Conservation (phyloP, 2,113 vertebrate species). For the Manacus vitellinus region DNA sequence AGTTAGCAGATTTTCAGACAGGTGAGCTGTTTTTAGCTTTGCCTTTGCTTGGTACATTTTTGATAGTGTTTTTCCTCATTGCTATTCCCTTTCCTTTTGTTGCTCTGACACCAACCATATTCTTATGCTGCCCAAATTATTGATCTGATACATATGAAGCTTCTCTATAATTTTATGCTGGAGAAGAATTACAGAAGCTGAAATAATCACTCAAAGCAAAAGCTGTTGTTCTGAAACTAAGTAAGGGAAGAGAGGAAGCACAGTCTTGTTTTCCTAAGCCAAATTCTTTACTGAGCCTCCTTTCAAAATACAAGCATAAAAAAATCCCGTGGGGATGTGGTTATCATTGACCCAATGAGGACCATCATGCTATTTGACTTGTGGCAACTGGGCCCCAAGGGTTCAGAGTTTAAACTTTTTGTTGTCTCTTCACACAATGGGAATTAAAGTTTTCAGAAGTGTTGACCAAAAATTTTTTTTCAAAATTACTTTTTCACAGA, state of each 20-base stretch:
- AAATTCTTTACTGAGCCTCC: conserved; percentile 26
- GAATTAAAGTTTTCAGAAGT: neutral
- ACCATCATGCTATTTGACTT: neutral
- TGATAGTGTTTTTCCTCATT: neutral
- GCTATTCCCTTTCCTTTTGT: neutral
- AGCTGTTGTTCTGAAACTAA: conserved; percentile 35
- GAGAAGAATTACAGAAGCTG: neutral
- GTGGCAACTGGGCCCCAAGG: neutral
- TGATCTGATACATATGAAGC: neutral
- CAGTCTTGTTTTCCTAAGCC: conserved; percentile 33
- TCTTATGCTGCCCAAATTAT: neutral
- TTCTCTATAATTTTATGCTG: neutral
- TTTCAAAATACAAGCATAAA: conserved; percentile 31
- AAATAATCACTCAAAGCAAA: conserved; percentile 33
- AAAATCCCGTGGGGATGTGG: neutral
- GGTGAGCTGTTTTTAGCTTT: neutral
- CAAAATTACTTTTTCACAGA: neutral
- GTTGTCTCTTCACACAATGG: neutral
- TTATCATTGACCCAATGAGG: neutral
- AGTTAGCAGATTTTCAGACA: neutral
- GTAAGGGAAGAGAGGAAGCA: neutral
- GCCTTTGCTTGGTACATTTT: neutral
- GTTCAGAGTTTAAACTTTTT: neutral
- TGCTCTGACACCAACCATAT: neutral
- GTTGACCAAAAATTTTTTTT: neutral